These are phyloP conservation scores for Martes martes DNA, from an alignment of 2,113 vertebrate species.

Conservation along the genomic window DNA sequence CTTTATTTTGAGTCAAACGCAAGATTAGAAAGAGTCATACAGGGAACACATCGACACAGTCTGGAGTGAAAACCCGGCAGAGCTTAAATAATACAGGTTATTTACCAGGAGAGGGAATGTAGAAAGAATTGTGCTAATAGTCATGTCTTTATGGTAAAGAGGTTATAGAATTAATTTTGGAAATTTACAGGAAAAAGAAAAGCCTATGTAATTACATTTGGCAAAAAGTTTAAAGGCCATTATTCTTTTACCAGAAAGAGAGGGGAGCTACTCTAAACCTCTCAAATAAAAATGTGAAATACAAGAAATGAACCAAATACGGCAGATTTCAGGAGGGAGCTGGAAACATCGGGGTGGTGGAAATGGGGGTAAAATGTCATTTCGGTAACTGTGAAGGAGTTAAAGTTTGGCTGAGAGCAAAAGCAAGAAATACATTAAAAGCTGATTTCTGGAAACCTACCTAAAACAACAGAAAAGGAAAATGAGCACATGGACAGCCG, in stretches of 20 bases:
- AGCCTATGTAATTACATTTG: neutral
- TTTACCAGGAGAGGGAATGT: neutral
- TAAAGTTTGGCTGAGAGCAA: neutral
- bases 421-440: neutral
- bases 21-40: neutral
- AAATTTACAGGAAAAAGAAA: neutral
- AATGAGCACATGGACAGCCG: neutral
- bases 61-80: neutral
- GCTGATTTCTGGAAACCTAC: neutral
- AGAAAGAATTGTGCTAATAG: too few species aligned
- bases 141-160: neutral
- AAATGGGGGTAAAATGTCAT: neutral
- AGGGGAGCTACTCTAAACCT: neutral
- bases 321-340: neutral
- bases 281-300: neutral
- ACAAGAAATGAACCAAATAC: neutral
- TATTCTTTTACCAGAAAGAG: neutral
- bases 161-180: neutral
- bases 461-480: neutral
- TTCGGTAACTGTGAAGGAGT: neutral
- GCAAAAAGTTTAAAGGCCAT: neutral
- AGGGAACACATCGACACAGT: accelerated
- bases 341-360: neutral
- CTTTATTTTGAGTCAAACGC: neutral
- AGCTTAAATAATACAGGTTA: neutral